phyloP scores from a whole-genome alignment of 53 echinoderm and acorn worm genomes.

The Henricia sp. region DNA sequence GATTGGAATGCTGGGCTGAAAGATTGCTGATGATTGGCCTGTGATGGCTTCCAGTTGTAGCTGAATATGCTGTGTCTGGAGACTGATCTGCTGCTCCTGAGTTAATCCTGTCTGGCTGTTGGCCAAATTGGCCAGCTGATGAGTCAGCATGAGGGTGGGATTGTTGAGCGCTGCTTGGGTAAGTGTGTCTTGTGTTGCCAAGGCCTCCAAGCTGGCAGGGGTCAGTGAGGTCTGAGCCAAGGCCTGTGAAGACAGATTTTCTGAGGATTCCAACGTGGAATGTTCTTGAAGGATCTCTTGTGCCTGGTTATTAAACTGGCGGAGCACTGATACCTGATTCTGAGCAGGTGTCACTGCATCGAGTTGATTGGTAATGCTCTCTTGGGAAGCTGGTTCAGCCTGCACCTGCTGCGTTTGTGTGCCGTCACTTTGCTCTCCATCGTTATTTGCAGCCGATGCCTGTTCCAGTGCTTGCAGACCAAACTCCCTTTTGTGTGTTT shows the following conservation, averaged over 20 bases:
- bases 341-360: slow-evolving; percentile 62
- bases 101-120: slow-evolving; percentile 68
- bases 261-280: slow-evolving; percentile 52
- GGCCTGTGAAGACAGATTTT: slow-evolving; percentile 74
- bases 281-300: slow-evolving; percentile 76
- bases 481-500: slow-evolving; percentile 91
- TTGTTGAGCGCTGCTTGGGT: slow-evolving; percentile 67
- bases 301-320: slow-evolving; percentile 63
- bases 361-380: slow-evolving; percentile 75
- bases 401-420: slow-evolving; percentile 38
- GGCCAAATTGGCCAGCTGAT: slow-evolving; percentile 60
- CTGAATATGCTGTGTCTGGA: slow-evolving; percentile 97
- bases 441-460: slow-evolving; percentile 40
- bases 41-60: slow-evolving; percentile 98
- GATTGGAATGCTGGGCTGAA: slow-evolving; percentile 68
- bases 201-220: slow-evolving; percentile 66
- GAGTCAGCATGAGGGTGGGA: slow-evolving; percentile 68
- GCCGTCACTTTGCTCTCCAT: slow-evolving; percentile 14
- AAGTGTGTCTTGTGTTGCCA: slow-evolving; percentile 69
- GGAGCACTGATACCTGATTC: slow-evolving; percentile 59
- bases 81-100: slow-evolving; percentile 86
- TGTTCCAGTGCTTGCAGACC: slow-evolving; percentile 82
- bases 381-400: slow-evolving; percentile 45
- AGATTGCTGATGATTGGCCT: slow-evolving; percentile 73
- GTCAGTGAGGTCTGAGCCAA: slow-evolving; percentile 64